Base-by-base conservation (phyloP, 1,140 invertebrate species). In the Calliphora vicina region DNA sequence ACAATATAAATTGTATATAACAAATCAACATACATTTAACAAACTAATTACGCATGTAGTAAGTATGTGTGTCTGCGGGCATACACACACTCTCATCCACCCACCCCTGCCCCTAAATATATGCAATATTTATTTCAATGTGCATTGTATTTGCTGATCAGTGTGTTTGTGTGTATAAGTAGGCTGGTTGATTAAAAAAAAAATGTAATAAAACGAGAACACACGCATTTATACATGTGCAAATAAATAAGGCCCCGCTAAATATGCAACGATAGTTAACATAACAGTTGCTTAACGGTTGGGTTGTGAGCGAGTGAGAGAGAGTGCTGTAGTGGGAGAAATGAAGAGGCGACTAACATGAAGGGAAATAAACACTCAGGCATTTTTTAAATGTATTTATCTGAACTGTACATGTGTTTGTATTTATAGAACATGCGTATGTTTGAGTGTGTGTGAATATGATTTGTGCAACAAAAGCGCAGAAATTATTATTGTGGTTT, bases 1-100 rank as follows among this genome's bases (percentile, higher is more conserved):
- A 78, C 74, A 78, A 78, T 78, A 78, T 57, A 57, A 57, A 57
- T 57, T 57, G 50, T 57, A 57, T 57, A 57, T 43, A 78, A 78
- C 74, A 78, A 78, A 78, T 78, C 74, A 78, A 78, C 74, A 78
- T 43, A 78, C 74, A 78, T 78, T 78, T 78, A 78, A 78, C 74
- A 45, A 78, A 78, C 74, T 78, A 78, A 78, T 78, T 78, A 67
- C 61, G 74, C 74, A 78, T 78, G 61, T 67, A 78, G n/a, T 78
- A 23, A 23, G n/a, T 42, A 27, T 29, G 27, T n/a, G n/a, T n/a
- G 26, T 17, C 25, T 2, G 12, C 73, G 4, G 35, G 10, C 35
- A 35, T 10, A 35, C 10, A 35, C 73, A n/a, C 12, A 42, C 73
- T 9, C 73, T 5, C 29, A 76, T 35, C 23, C 72, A 15, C 72